Percentiles rank a stretch among this genome's conserved stretches.
phyloP scores from a whole-genome alignment of 1,140 invertebrate genomes.

The Microplitis demolitor region DNA sequence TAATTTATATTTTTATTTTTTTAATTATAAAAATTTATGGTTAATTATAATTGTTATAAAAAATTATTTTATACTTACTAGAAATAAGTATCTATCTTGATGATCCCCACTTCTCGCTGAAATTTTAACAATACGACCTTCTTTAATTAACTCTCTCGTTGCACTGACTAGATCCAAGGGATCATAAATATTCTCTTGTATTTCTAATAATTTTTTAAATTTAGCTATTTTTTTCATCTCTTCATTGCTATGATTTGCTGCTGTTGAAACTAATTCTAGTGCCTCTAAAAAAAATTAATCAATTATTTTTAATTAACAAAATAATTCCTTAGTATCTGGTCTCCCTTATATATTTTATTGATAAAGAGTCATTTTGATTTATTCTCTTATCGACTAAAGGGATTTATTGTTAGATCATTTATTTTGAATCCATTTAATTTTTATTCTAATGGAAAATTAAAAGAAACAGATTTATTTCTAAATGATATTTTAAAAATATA shows the following conservation, averaged over 20 bases:
- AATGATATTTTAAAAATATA: no score
- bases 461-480: no score
- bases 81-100: conserved; percentile 73
- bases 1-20: not conserved
- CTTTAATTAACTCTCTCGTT: conserved; percentile 71
- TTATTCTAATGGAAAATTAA: no score
- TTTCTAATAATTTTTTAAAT: conserved; percentile 59
- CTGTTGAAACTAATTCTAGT: conserved; percentile 71
- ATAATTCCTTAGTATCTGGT: not conserved
- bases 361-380: no score
- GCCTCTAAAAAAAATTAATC: conserved; percentile 58
- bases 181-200: conserved; percentile 61
- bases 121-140: conserved; percentile 73
- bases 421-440: no score
- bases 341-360: no score
- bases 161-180: conserved; percentile 73
- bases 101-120: conserved; percentile 68
- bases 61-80: conserved; percentile 61
- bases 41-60: conserved; percentile 17
- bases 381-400: no score
- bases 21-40: not conserved
- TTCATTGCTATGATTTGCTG: conserved; percentile 78
- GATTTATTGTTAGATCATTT: no score
- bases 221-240: conserved; percentile 67
- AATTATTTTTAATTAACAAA: not conserved